Evolutionary conservation across 2,797 vertebrate genomes (phyloP), one percentile per base, ranked within the genome.

Genomic region (Fundulus diaphanus): DNA sequence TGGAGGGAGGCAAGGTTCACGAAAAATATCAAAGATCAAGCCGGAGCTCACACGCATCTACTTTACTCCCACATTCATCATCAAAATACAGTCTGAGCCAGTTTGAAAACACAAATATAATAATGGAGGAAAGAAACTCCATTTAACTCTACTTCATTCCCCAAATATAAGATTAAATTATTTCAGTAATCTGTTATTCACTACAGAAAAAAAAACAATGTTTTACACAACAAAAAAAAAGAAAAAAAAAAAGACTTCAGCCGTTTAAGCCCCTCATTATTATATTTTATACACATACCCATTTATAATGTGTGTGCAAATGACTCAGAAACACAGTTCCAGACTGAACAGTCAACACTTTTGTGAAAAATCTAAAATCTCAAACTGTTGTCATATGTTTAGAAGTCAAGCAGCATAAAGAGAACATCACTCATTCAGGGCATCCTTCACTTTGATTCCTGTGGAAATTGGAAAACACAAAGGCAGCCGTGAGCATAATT

Each of bases 51-150:
- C 70, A 72, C 12, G 82, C 66, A 74, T 82, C 67, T 70, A 72
- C 35, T 33, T 63, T 13, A 63, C 40, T 70, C 74, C 80, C 73
- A 69, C 49, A 37, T 66, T 57, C 33, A 73, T 65, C 85, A 88
- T 90, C 79, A 89, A 91, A 91, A 91, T 88, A 90, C 85, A 92
- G 79, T 86, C 89, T 72, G 78, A 89, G 84, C 76, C 85, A 70
- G 37, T 85, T 85, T 78, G 66, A 76, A 87, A 86, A 83, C 76
- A 78, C 73, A 75, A 84, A 59, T 84, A 80, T 83, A 84, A 75
- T 80, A 16, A 85, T 78, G 77, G 67, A 80, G 68, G 66, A 77
- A 61, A 76, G 63, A 33, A 63, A 35, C n/a, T n/a, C n/a, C n/a
- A n/a, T n/a, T n/a, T n/a, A n/a, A 3, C 5, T n/a, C 44, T 84